Conservation (phyloP, 2,797 vertebrate species). For the Neosalanx taihuensis region DNA sequence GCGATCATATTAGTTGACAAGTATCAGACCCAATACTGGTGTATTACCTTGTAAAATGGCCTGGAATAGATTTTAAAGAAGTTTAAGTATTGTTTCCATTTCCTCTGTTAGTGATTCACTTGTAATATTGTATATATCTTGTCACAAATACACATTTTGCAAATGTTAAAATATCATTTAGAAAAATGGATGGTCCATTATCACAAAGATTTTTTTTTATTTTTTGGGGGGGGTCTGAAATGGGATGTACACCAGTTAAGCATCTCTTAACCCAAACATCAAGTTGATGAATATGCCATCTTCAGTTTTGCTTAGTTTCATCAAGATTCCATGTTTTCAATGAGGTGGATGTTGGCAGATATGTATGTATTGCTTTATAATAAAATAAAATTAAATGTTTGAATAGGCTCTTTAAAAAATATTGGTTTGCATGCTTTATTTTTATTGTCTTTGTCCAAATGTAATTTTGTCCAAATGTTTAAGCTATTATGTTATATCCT, state of each 20-base stretch:
- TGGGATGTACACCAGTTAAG: slow-evolving; percentile 42
- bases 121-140: slow-evolving; percentile 54
- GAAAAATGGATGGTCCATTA: slow-evolving; percentile 44
- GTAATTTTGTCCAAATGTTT: background rate
- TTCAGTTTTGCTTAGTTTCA: slow-evolving; percentile 61
- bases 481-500: background rate
- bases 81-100: slow-evolving; percentile 6
- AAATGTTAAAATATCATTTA: slow-evolving; percentile 60
- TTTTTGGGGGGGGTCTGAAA: slow-evolving; percentile 37
- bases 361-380: slow-evolving; percentile 70
- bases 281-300: slow-evolving; percentile 47
- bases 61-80: slow-evolving; percentile 34
- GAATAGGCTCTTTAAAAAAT: background rate
- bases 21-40: slow-evolving; percentile 28
- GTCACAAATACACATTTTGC: slow-evolving; percentile 55
- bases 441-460: too few relatives aligned
- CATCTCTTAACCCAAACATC: slow-evolving; percentile 28
- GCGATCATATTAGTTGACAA: slow-evolving; percentile 45
- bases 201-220: slow-evolving; percentile 43
- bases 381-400: slow-evolving; percentile 46
- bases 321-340: slow-evolving; percentile 47
- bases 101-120: slow-evolving; percentile 16
- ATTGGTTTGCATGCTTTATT: background rate
- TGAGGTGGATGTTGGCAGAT: slow-evolving; percentile 56
- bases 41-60: slow-evolving; percentile 49